Percentiles rank a stretch among this genome's conserved stretches.
These are phyloP conservation scores for Anhinga anhinga DNA, from an alignment of 2,113 vertebrate genomes.

Conservation along the genomic window DNA sequence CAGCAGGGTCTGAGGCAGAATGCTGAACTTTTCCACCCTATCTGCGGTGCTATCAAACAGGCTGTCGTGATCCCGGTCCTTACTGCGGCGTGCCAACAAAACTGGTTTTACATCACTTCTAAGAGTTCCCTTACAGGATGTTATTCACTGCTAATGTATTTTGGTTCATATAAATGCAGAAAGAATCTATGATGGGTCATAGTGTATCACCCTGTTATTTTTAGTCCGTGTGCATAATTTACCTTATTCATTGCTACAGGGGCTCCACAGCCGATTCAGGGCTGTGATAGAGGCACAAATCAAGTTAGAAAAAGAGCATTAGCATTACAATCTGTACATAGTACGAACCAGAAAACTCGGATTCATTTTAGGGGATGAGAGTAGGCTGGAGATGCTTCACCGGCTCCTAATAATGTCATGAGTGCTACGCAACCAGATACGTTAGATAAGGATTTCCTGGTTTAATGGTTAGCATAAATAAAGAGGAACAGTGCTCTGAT, in stretches of 20 bases:
- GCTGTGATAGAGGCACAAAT: constrained; percentile 7
- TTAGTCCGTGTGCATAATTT: constrained; percentile 25
- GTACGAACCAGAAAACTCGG: constrained; percentile 4
- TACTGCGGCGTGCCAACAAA: neutral
- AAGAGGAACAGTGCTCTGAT: neutral
- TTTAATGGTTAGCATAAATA: constrained; percentile 17
- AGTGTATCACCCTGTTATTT: constrained; percentile 25
- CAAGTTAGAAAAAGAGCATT: constrained; percentile 5
- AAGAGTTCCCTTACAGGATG: neutral
- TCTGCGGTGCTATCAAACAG: constrained; percentile 4
- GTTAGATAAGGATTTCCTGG: neutral
- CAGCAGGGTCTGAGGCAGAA: constrained; percentile 12
- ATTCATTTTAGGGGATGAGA: constrained; percentile 2
- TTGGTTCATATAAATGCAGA: constrained; percentile 19
- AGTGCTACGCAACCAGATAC: neutral
- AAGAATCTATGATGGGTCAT: neutral
- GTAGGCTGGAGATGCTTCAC: neutral
- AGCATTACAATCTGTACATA: constrained; percentile 11
- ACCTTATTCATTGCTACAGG: neutral
- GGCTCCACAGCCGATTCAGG: neutral
- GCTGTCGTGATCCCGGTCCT: neutral
- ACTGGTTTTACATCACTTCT: neutral
- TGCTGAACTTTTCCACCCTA: neutral
- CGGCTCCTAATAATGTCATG: neutral
- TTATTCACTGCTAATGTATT: constrained; percentile 33